A percentile compares a stretch with the other conserved stretches of the same genome.
Evolutionary conservation across 2,888 invertebrate species (phyloP).

Genomic region (Prosapia bicincta): DNA sequence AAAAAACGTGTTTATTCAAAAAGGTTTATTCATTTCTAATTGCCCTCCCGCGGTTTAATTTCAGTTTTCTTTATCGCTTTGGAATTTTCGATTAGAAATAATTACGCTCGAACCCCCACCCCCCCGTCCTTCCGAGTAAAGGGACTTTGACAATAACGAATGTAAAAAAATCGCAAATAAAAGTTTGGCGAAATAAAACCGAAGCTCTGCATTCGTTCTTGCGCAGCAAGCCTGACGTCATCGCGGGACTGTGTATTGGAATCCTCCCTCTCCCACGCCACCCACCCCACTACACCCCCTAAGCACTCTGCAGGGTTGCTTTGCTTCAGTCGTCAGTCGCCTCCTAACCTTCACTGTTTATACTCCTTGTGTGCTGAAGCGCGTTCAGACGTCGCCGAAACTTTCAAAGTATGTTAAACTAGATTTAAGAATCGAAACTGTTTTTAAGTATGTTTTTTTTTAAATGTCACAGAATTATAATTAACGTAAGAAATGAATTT

Average conservation of each 20-base stretch:
- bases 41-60: background rate
- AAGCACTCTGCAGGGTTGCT: background rate
- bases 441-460: no score
- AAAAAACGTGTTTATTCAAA: background rate
- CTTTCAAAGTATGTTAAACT: background rate
- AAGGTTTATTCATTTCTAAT: background rate
- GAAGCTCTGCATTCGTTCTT: background rate
- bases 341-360: background rate
- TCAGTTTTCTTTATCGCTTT: background rate
- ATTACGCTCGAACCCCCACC: no score
- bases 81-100: background rate
- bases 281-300: slow-evolving; percentile 9
- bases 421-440: no score
- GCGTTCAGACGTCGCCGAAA: background rate
- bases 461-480: no score
- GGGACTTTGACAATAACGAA: background rate
- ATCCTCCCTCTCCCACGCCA: background rate
- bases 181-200: background rate
- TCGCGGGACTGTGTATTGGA: slow-evolving; percentile 8
- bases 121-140: no score
- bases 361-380: background rate
- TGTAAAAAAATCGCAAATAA: background rate
- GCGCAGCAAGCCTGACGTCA: slow-evolving; percentile 17
- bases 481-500: no score
- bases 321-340: slow-evolving; percentile 10